Base-by-base conservation (phyloP, 2,888 invertebrate species). In the Chamaedrilus cognettii region DNA sequence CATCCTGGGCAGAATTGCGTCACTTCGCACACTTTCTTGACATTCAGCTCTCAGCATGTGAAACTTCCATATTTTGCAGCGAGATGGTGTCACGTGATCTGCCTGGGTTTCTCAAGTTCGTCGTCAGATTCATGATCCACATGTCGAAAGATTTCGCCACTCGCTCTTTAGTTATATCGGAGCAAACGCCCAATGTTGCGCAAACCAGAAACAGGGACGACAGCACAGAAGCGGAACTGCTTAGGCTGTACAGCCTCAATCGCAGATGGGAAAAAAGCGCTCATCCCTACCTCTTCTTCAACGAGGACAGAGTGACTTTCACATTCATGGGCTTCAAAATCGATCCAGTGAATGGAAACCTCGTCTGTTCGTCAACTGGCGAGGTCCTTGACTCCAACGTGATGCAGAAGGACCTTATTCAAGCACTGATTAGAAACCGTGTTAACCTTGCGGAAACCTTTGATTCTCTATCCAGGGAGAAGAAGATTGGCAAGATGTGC, bases 251-350 rank as follows among this genome's bases (percentile, higher is more conserved):
- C 33, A 64, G 28, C 23, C 11, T 65, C 68, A 68, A 30, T 67
- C 79, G 79, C n/a, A n/a, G n/a, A n/a, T n/a, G n/a, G n/a, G n/a
- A n/a, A n/a, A n/a, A n/a, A n/a, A 81, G 80, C 64, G 78, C 80
- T 2, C 80, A 82, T 72, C 81, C 82, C 2, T 82, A 79, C 72
- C 71, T 81, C 32, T 80, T 82, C 70, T 80, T 82, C 75, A 80
- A 82, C 72, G 35, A 42, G 23, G 65, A 68, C 57, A 68, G 73
- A 4, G 62, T 75, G 33, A 73, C 79, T 7, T 76, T 82, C 70
- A 79, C 82, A 2, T 80, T 82, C 72, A 74, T 82, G n/a, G 82
- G 82, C 7, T 81, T 81, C 68, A 75, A 75, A 66, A 75, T 80
- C 50, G 75, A 78, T 4, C 61, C 69, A 32, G 31, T 64, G 7